These are phyloP conservation scores for Montipora capricornis DNA, from an alignment of 64 coral and sea anemone species.

Conservation along the genomic window DNA sequence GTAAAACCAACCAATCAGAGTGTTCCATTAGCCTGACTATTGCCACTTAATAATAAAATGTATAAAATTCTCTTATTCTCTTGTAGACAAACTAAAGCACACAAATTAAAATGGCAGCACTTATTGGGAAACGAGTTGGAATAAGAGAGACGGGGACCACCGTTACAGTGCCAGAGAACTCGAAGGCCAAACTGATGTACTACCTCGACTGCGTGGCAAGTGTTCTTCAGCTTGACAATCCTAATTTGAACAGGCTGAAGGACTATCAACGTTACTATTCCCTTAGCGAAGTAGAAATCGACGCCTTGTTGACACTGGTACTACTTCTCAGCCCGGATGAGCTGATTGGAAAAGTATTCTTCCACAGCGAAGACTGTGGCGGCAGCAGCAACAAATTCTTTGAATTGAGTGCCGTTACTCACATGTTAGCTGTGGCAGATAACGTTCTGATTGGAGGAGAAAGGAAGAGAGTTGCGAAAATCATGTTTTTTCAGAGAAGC, in stretches of 20 bases:
- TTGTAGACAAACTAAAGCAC: no score
- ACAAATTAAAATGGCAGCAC: not conserved
- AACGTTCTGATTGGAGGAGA: no score
- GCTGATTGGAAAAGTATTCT: not conserved
- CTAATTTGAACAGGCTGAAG: not conserved
- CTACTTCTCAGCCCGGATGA: conserved; percentile 12
- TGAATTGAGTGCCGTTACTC: not conserved
- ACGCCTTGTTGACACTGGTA: conserved; percentile 9
- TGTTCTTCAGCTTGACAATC: not conserved
- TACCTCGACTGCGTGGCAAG: not conserved
- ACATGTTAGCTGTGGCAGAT: not conserved
- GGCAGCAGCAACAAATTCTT: no score
- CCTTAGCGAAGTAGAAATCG: not conserved
- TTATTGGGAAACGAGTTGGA: not conserved
- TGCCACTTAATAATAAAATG: no score
- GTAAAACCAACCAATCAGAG: no score
- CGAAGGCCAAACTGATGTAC: not conserved
- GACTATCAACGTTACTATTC: not conserved
- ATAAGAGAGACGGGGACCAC: not conserved
- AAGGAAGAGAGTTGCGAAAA: not conserved
- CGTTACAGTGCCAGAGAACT: not conserved
- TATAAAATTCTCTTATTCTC: no score
- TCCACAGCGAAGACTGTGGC: no score
- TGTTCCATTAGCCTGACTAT: no score
- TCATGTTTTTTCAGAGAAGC: not conserved